Evolutionary conservation across 2,797 vertebrate genomes (phyloP).

Genomic region (Pangasius macronema): DNA sequence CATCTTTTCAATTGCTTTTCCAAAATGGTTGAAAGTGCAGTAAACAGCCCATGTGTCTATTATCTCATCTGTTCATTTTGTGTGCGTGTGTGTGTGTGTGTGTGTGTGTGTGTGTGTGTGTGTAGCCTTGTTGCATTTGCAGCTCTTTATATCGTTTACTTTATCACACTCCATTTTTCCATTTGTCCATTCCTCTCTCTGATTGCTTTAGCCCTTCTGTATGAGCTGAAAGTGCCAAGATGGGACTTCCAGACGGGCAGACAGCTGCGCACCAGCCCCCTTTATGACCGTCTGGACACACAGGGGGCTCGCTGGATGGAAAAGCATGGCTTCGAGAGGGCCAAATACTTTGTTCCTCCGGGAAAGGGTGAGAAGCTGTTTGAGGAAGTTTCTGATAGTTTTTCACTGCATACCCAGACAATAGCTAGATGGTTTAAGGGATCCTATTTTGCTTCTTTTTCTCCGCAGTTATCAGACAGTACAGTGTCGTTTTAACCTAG

Average conservation of each 20-base stretch:
- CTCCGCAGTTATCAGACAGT: background rate
- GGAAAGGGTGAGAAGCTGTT: slow-evolving; percentile 81
- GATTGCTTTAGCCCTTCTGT: slow-evolving; percentile 82
- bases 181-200: background rate
- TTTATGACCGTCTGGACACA: slow-evolving; percentile 93
- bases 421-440: background rate
- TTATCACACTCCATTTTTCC: background rate
- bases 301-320: slow-evolving; percentile 99
- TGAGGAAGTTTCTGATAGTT: background rate
- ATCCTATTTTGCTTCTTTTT: too few relatives aligned
- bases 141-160: background rate
- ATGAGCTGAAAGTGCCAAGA: slow-evolving; percentile 93
- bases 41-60: background rate
- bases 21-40: background rate
- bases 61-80: background rate
- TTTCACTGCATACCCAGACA: background rate
- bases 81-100: background rate
- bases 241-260: slow-evolving; percentile 99
- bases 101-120: background rate
- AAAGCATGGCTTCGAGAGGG: slow-evolving; percentile 96
- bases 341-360: slow-evolving; percentile 93
- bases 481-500: background rate
- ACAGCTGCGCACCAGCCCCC: slow-evolving; percentile 92
- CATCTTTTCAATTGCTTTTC: too few relatives aligned
- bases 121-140: background rate